Evolutionary conservation across 2,888 invertebrate species (phyloP), one percentile per base, ranked within the genome.

Genomic region (Anoplius nigerrimus): DNA sequence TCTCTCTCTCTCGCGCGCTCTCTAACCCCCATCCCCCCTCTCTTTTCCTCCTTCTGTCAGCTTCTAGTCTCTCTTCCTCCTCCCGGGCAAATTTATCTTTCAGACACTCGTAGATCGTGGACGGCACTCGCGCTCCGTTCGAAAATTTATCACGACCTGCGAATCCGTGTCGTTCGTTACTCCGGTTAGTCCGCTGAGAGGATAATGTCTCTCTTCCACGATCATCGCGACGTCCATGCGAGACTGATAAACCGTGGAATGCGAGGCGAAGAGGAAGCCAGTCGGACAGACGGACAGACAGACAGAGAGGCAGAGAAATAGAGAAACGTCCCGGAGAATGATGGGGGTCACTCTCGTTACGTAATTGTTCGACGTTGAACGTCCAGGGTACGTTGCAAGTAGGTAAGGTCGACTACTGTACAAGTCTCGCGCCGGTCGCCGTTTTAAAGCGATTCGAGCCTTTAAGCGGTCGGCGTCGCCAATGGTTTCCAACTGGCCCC

Each of bases 281-380:
- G 60, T 53, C 60, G 0, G 53, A 42, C 43, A 52, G 22, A 15
- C 57, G 62, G 55, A 11, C 52, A 22, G 48, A 51, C 48, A 64
- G 62, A 45, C 57, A 22, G 51, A 53, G 60, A 13, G 13, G 42
- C 6, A 42, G 13, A 8, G 48, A 48, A 48, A 48, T 48, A 48
- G 16, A 45, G 34, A 48, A 48, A 13, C 5, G 18, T 16, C 48
- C 16, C 16, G 48, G 1, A 16, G 16, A 16, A 16, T 16, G 18
- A 48, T 48, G n/a, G 1, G 16, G 48, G 8, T 45, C 48, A 16
- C 58, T 46, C 69, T 75, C 66, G 72, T 77, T 76, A 75, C 71
- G 71, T 80, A 80, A 80, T 80, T 80, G 77, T 79, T 80, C 71
- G 72, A 76, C 66, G 72, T 43, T 54, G 56, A 59, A 58, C 65